Percentiles rank a stretch among this genome's conserved stretches.
phyloP scores from a whole-genome alignment of 2,888 invertebrate species.

The Endomychus coccineus region DNA sequence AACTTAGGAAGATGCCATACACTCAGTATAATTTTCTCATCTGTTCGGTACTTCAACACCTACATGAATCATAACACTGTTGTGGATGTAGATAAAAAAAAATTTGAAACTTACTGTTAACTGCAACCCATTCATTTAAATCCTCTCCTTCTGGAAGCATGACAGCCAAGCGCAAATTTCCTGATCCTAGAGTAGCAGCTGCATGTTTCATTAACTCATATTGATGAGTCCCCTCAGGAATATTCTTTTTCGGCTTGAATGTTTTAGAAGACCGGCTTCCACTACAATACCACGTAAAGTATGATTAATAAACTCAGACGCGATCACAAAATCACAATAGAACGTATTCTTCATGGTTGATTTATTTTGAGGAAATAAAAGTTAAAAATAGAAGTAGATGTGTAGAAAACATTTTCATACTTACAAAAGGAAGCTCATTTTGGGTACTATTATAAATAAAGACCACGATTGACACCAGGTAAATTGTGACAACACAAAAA shows the following conservation, averaged over 20 bases:
- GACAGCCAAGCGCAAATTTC: constrained; percentile 92
- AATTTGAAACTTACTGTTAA: constrained; percentile 78
- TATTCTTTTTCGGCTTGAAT: constrained; percentile 98
- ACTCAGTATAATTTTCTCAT: no score
- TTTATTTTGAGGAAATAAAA: background rate
- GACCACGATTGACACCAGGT: no score
- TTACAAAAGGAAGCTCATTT: constrained; percentile 61
- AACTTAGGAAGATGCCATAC: no score
- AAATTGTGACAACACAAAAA: no score
- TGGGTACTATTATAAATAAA: no score
- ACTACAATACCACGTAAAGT: constrained; percentile 42
- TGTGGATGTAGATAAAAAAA: no score
- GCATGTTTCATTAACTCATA: constrained; percentile 99
- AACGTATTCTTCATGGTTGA: no score
- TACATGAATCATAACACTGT: no score
- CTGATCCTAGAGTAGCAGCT: constrained; percentile 96
- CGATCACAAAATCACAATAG: no score
- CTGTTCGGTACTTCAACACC: no score
- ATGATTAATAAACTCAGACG: constrained; percentile 22
- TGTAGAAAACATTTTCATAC: constrained; percentile 34
- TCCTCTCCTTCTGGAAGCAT: constrained; percentile 98
- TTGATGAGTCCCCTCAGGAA: constrained; percentile 96
- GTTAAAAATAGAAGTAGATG: constrained; percentile 13
- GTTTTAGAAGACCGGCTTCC: constrained; percentile 92
- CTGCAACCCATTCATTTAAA: constrained; percentile 99